Conservation (phyloP, 2,113 vertebrate genomes). For the Chamaea fasciata region DNA sequence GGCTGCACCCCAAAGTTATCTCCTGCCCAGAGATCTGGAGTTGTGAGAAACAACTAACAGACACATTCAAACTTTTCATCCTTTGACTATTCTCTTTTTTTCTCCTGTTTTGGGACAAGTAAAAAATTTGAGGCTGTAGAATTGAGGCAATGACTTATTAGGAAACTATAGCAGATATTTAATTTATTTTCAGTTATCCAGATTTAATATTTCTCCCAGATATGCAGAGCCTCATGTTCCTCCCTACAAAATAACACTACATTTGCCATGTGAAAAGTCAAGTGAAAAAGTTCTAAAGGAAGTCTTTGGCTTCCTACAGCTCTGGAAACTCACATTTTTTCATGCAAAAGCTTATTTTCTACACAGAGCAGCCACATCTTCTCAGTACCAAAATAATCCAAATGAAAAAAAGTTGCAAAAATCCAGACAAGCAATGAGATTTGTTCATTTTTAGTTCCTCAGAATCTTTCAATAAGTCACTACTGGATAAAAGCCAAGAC, state of each 20-base stretch:
- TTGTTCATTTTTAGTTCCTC: slow-evolving; percentile 6
- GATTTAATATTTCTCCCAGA: not conserved
- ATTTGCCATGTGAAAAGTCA: not conserved
- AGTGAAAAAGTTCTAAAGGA: not conserved
- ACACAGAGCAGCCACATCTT: not conserved
- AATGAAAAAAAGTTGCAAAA: not conserved
- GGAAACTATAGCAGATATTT: not conserved
- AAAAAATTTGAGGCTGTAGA: not conserved
- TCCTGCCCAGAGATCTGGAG: not conserved
- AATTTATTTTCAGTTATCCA: not conserved
- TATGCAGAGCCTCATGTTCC: not conserved
- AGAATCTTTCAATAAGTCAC: slow-evolving; percentile 19
- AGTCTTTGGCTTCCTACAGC: not conserved
- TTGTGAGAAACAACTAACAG: not conserved
- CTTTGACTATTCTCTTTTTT: not conserved
- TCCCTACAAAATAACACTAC: not conserved
- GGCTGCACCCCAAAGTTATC: not conserved
- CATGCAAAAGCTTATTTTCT: not conserved
- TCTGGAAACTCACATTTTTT: not conserved
- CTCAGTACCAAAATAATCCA: slow-evolving; percentile 4
- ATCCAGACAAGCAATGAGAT: slow-evolving; percentile 24
- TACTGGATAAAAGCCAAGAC: not conserved
- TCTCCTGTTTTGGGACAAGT: not conserved
- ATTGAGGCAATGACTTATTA: not conserved
- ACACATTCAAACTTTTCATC: not conserved